phyloP scores from a whole-genome alignment of 2,888 invertebrate genomes.

The Trachelus tabidus region DNA sequence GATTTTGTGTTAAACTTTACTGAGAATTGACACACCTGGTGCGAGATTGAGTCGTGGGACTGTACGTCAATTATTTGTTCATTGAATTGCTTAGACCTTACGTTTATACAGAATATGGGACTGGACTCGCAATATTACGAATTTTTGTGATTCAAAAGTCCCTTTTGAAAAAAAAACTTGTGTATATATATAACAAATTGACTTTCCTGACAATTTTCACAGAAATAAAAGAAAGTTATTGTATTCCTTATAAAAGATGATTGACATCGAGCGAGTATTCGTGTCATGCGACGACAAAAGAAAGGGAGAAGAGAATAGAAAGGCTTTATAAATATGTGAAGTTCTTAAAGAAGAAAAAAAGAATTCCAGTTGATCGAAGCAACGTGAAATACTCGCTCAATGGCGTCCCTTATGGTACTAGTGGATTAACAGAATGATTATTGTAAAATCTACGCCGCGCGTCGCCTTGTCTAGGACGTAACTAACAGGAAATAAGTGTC shows the following conservation, averaged over 20 bases:
- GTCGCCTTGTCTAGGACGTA: background rate
- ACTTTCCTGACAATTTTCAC: background rate
- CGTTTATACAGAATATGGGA: background rate
- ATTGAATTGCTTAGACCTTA: background rate
- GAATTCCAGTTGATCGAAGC: background rate
- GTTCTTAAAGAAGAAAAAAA: background rate
- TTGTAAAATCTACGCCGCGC: background rate
- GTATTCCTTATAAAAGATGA: background rate
- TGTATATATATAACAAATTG: background rate
- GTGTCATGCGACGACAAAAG: background rate
- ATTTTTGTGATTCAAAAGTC: background rate
- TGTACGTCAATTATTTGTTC: background rate
- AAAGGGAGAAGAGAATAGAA: background rate
- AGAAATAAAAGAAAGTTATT: background rate
- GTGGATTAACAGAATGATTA: background rate
- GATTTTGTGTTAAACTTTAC: background rate
- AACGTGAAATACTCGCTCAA: background rate
- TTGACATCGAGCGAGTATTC: background rate
- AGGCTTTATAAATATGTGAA: background rate
- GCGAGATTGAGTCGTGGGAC: background rate
- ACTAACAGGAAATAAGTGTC: constrained; percentile 32
- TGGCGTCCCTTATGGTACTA: background rate
- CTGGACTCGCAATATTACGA: background rate
- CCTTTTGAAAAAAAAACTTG: background rate
- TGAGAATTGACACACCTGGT: background rate